Evolutionary conservation across 1,140 invertebrate species (phyloP), one percentile per base, ranked within the genome.

Genomic region (Hydropsyche tenuis): DNA sequence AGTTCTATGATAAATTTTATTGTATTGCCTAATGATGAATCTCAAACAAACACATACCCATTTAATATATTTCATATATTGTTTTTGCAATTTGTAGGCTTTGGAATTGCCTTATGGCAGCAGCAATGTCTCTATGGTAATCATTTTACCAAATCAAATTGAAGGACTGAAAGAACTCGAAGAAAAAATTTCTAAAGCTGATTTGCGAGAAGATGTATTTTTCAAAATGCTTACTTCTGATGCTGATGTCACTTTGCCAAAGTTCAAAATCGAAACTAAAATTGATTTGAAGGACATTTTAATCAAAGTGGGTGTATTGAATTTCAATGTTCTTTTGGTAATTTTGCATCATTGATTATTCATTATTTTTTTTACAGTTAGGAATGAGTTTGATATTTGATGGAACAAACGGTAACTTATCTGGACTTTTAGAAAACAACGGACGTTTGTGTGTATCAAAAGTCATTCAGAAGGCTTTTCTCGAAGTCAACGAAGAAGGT

Each of bases 401-500:
- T 77, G 68, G 75, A 0, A 68, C 80, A 0, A 81, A 73, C 22
- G 88, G 91, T 1, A 86, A 92, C 77, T 84, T 95, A 4, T 85
- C 86, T 20, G 87, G 87, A 12, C 89, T 93, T 20, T 83, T 89
- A 43, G 79, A 84, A 25, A 79, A 85, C 0, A 69, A 80, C 12
- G 81, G 85, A 76, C 77, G 79, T 1, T 63, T 91, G 5, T 80
- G 79, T 72, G 86, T 79, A 1, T 81, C 75, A 25, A 85, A 88
- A 53, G 89, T 89, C n/a, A 80, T 90, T 6, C 93, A 94, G 79
- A 92, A 93, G 79, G 90, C 90, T 14, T 91, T 87, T 73, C 88
- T 94, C 18, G 87, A 90, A 80, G 89, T 94, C 0, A 90, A 93
- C 78, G 93, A 94, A 82, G 86, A 90, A 77, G 92, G 93, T 9